Percentiles rank a stretch among this genome's conserved stretches.
phyloP scores from a whole-genome alignment of 2,797 vertebrate genomes.

The Notamacropus eugenii region DNA sequence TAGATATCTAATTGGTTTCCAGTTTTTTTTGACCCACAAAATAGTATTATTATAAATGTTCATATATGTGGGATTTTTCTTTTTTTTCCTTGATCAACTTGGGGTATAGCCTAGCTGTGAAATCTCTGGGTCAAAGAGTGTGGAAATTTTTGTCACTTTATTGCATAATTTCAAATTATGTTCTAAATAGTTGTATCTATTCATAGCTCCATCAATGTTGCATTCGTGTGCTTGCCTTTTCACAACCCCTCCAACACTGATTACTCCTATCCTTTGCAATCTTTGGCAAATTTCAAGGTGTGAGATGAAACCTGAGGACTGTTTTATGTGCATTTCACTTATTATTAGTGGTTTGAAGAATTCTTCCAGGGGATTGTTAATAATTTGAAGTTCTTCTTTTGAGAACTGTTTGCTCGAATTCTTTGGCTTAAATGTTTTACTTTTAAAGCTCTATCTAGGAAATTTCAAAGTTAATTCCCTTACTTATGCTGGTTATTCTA shows the following conservation, averaged over 20 bases:
- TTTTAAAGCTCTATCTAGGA: not conserved
- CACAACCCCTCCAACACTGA: no score
- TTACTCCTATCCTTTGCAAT: no score
- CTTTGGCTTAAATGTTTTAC: not conserved
- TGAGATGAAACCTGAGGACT: not conserved
- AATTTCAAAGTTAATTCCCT: not conserved
- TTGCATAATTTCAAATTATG: not conserved
- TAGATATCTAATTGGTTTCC: not conserved
- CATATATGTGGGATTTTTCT: not conserved
- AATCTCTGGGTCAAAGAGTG: not conserved
- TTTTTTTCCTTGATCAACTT: not conserved
- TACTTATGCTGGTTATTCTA: not conserved
- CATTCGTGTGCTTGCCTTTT: no score
- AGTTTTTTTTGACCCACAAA: not conserved
- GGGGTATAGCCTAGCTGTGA: not conserved
- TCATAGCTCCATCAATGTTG: not conserved
- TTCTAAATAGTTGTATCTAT: not conserved
- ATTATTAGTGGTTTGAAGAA: not conserved
- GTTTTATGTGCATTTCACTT: not conserved
- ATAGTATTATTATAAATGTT: not conserved
- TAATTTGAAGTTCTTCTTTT: not conserved
- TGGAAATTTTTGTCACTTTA: not conserved
- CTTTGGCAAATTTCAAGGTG: no score
- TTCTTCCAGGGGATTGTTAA: not conserved
- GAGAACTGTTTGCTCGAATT: not conserved